These are phyloP conservation scores for Oncorhynchus nerka DNA, from an alignment of 2,113 vertebrate species.

Conservation along the genomic window DNA sequence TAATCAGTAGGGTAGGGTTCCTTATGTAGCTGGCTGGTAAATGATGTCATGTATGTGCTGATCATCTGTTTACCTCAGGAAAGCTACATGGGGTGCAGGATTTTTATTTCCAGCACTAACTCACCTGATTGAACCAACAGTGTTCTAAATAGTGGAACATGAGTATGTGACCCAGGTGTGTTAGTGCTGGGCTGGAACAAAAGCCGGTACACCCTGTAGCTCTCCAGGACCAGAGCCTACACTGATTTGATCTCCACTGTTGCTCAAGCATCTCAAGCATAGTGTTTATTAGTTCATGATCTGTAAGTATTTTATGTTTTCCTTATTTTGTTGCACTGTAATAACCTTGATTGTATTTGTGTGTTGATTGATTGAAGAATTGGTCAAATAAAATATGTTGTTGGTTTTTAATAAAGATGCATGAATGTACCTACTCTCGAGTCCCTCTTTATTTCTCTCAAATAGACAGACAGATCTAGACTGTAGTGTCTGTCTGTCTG, in stretches of 20 bases:
- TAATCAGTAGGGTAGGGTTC: neutral
- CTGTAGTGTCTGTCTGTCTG: neutral
- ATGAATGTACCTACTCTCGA: neutral
- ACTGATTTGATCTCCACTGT: too few species aligned
- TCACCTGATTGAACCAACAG: neutral
- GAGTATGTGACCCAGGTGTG: neutral
- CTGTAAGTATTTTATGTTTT: too few species aligned
- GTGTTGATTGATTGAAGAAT: neutral
- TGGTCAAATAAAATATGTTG: neutral
- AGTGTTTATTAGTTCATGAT: too few species aligned
- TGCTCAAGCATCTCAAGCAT: too few species aligned
- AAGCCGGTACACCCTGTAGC: neutral
- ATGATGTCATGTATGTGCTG: too few species aligned
- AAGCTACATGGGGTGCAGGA: neutral
- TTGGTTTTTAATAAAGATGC: neutral
- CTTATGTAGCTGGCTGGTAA: neutral
- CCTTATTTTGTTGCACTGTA: neutral
- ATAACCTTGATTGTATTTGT: neutral
- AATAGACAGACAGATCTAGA: neutral
- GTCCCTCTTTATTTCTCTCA: constrained; percentile 7
- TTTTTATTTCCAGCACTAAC: neutral
- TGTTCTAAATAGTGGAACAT: neutral
- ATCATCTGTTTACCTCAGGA: neutral
- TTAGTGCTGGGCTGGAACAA: neutral
- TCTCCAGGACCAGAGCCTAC: too few species aligned